These are phyloP conservation scores for Diplodus sargus DNA, from an alignment of 2,797 vertebrate genomes.

Conservation along the genomic window DNA sequence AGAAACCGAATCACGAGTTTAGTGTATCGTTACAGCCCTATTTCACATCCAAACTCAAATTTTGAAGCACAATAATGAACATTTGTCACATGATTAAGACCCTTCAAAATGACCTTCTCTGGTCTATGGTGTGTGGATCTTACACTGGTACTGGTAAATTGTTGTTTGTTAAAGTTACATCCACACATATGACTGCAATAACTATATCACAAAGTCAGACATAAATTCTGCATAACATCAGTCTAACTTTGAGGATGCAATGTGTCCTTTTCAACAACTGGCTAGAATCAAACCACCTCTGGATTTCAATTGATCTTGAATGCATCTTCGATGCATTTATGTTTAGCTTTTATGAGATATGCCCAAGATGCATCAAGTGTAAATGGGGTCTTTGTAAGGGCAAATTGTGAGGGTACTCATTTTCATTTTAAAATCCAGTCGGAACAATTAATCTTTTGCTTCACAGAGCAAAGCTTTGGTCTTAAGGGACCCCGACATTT, in stretches of 20 bases:
- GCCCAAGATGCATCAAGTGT: background rate
- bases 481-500: constrained; percentile 17
- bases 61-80: constrained; percentile 1
- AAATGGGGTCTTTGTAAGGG: constrained; percentile 12
- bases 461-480: constrained; percentile 40
- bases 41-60: background rate
- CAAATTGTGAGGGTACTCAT: constrained; percentile 36
- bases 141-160: background rate
- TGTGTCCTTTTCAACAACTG: background rate
- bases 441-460: constrained; percentile 47
- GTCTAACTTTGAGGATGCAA: background rate
- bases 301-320: background rate
- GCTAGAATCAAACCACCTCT: background rate
- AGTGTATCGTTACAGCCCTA: too few relatives aligned
- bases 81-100: background rate
- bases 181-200: background rate
- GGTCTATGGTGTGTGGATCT: background rate
- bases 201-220: background rate
- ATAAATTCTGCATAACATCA: background rate
- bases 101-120: background rate
- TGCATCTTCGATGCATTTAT: background rate
- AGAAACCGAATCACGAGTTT: too few relatives aligned
- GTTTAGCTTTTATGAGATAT: background rate
- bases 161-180: background rate
- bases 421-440: constrained; percentile 47